phyloP scores from a whole-genome alignment of 2,797 vertebrate species.

The Threskiornis aethiopicus region DNA sequence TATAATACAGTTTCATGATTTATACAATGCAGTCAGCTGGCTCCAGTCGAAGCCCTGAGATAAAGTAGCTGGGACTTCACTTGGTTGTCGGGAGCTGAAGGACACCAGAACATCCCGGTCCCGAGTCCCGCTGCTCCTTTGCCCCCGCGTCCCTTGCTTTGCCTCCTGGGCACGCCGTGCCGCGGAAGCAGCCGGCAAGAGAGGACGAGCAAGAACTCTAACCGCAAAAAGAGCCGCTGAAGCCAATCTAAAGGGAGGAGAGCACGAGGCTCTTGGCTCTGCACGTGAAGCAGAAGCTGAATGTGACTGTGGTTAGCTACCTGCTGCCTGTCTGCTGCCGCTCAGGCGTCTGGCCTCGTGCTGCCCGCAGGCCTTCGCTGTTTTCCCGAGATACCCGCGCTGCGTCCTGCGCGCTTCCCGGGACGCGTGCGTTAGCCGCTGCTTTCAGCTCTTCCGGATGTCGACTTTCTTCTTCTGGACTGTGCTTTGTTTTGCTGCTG shows the following conservation, averaged over 20 bases:
- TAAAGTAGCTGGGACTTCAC: background rate
- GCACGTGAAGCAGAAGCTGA: background rate
- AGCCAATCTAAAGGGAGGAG: background rate
- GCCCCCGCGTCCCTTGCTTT: background rate
- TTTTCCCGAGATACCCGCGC: background rate
- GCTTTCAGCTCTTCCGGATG: background rate
- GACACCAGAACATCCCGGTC: background rate
- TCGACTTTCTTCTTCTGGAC: background rate
- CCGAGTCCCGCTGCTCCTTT: background rate
- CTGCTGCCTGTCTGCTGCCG: background rate
- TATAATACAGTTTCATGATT: background rate
- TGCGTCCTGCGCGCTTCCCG: fast-evolving
- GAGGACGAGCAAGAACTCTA: background rate
- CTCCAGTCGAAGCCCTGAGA: background rate
- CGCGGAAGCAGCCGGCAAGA: fast-evolving
- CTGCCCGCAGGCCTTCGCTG: background rate
- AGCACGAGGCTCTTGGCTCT: background rate
- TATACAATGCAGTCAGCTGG: background rate
- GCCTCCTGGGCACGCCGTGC: background rate
- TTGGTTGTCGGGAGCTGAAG: background rate
- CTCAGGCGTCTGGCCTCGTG: background rate
- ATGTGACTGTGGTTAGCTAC: background rate
- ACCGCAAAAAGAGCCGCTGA: background rate
- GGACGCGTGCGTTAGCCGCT: fast-evolving
- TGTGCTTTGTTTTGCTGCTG: background rate